These are phyloP conservation scores for Tridacna crocea DNA, from an alignment of 2,888 invertebrate species.

Conservation along the genomic window DNA sequence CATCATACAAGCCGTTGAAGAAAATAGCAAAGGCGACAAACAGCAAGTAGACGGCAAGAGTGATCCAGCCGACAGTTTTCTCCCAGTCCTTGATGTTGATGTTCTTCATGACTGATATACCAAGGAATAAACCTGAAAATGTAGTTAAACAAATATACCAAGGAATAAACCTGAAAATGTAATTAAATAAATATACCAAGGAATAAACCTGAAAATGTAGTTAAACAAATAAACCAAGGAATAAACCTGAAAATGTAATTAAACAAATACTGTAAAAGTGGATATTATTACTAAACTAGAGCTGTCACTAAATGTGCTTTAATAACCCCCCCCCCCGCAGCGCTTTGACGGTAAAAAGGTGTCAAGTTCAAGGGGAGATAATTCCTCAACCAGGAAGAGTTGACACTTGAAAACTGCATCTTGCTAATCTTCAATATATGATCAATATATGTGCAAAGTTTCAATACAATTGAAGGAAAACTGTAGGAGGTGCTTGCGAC, in stretches of 20 bases:
- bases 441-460: too few species aligned
- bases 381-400: too few species aligned
- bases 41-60: conserved; percentile 79
- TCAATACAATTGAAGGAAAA: too few species aligned
- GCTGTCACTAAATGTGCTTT: too few species aligned
- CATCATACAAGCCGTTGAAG: conserved; percentile 81
- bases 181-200: conserved; percentile 81
- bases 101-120: conserved; percentile 83
- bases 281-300: neutral
- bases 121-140: conserved; percentile 80
- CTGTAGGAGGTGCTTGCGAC: too few species aligned
- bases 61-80: conserved; percentile 81
- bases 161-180: neutral
- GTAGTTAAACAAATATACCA: neutral
- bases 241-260: neutral
- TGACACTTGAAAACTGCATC: too few species aligned
- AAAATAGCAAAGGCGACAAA: conserved; percentile 80
- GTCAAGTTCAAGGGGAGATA: too few species aligned
- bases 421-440: too few species aligned
- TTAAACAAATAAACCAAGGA: neutral
- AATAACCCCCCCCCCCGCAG: too few species aligned
- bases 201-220: conserved; percentile 75
- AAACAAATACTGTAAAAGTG: too few species aligned
- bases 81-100: conserved; percentile 83
- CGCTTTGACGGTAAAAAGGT: too few species aligned